phyloP scores from a whole-genome alignment of 2,888 invertebrate genomes.

The Chironomus riparius region DNA sequence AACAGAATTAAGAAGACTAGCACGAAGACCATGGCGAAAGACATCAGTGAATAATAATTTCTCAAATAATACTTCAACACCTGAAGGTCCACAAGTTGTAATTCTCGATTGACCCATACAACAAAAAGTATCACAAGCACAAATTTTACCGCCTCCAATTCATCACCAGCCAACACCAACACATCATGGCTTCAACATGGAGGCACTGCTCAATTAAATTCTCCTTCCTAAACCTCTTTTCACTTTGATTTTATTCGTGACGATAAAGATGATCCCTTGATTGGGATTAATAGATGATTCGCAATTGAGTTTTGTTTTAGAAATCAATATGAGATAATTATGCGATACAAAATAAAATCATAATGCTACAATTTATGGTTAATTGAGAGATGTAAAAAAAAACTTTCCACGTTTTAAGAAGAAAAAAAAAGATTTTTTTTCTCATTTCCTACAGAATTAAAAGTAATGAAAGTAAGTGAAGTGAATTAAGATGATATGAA shows the following conservation, averaged over 20 bases:
- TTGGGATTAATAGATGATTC: background rate
- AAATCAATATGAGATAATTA: background rate
- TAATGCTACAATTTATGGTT: no score
- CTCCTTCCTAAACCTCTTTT: background rate
- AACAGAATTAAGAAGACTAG: slow-evolving; percentile 70
- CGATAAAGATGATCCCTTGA: no score
- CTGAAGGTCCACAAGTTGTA: slow-evolving; percentile 58
- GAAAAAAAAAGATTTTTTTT: background rate
- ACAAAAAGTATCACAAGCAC: slow-evolving; percentile 33
- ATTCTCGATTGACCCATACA: slow-evolving; percentile 59
- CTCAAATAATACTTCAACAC: slow-evolving; percentile 29
- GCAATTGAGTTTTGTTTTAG: background rate
- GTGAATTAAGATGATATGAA: background rate
- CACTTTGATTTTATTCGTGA: background rate
- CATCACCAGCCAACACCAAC: slow-evolving; percentile 34
- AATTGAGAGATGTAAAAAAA: background rate
- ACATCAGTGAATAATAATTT: slow-evolving; percentile 31
- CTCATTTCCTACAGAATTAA: no score
- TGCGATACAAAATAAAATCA: no score
- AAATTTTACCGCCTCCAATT: slow-evolving; percentile 30
- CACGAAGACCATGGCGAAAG: slow-evolving; percentile 74
- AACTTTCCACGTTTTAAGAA: background rate
- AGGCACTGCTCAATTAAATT: slow-evolving; percentile 52
- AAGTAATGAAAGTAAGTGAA: no score
- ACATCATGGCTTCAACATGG: slow-evolving; percentile 56